Evolutionary conservation across 2,888 invertebrate genomes (phyloP).

Genomic region (Leucoma salicis): DNA sequence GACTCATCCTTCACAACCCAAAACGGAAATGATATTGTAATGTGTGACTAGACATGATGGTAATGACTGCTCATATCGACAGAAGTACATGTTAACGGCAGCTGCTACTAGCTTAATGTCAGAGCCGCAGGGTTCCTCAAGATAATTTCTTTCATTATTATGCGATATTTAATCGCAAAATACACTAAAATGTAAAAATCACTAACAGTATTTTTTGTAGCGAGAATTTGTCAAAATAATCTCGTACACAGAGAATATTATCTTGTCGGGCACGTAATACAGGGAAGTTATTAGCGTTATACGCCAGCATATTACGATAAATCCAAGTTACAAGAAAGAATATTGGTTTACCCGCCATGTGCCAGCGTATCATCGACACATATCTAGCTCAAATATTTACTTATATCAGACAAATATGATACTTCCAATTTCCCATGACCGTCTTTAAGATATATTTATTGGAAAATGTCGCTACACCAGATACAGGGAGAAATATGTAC

Average conservation of each 20-base stretch:
- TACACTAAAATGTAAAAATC: too few species aligned
- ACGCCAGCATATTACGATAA: slow-evolving; percentile 10
- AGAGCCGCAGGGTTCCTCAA: too few species aligned
- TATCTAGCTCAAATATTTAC: slow-evolving; percentile 25
- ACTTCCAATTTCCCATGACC: slow-evolving; percentile 20
- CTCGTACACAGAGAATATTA: slow-evolving; percentile 1
- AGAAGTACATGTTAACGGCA: too few species aligned
- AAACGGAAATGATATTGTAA: too few species aligned
- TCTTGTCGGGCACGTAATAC: slow-evolving; percentile 3
- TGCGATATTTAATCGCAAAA: too few species aligned
- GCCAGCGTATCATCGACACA: slow-evolving; percentile 12
- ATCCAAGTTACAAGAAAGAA: slow-evolving; percentile 12
- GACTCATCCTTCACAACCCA: too few species aligned
- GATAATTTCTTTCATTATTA: too few species aligned
- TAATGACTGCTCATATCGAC: too few species aligned
- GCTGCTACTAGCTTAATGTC: too few species aligned
- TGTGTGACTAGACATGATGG: too few species aligned
- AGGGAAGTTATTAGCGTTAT: slow-evolving; percentile 15
- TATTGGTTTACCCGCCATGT: slow-evolving; percentile 16
- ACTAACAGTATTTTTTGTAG: too few species aligned
- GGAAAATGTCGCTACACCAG: slow-evolving; percentile 12
- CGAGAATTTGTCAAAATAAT: too few species aligned
- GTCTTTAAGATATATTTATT: slow-evolving; percentile 26
- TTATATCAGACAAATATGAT: slow-evolving; percentile 21
- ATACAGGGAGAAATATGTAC: slow-evolving; percentile 14